Evolutionary conservation across 2,113 vertebrate genomes (phyloP).

Genomic region (Pteropus alecto): DNA sequence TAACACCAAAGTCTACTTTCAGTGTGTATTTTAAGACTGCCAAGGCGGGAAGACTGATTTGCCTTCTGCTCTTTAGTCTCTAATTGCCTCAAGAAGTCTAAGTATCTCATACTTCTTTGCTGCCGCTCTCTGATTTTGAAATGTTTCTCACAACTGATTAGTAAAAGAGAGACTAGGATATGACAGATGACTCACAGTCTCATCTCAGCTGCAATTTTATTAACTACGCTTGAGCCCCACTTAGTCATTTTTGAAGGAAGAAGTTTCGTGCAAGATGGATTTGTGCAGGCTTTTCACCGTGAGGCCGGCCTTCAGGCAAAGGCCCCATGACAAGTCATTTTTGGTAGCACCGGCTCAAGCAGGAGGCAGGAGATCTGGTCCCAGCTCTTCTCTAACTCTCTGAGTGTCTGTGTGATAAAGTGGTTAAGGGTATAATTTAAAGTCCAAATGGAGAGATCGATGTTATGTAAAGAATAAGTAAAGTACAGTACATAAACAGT

Average conservation of each 20-base stretch:
- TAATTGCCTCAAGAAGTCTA: constrained; percentile 56
- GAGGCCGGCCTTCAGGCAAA: neutral
- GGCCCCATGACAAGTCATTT: neutral
- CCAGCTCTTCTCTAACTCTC: neutral
- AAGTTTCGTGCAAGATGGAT: constrained; percentile 1
- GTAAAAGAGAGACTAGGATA: constrained; percentile 41
- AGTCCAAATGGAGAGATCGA: neutral
- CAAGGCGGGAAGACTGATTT: constrained; percentile 43
- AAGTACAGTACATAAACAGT: neutral
- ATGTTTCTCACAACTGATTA: constrained; percentile 57
- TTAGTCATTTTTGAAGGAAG: constrained; percentile 41
- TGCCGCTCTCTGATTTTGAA: constrained; percentile 52
- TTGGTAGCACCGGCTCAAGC: neutral
- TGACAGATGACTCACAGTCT: constrained; percentile 55
- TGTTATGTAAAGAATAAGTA: neutral
- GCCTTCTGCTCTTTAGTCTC: constrained; percentile 56
- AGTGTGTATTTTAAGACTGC: constrained; percentile 51
- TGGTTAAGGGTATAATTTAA: neutral
- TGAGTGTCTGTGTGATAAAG: neutral
- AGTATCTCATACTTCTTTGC: constrained; percentile 49
- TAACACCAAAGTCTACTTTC: constrained; percentile 38
- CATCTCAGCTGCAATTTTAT: constrained; percentile 58
- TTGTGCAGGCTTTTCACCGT: neutral
- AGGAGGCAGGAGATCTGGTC: neutral
- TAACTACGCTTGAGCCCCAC: constrained; percentile 10